phyloP scores from a whole-genome alignment of 2,797 vertebrate genomes.

The Geotrypetes seraphini region DNA sequence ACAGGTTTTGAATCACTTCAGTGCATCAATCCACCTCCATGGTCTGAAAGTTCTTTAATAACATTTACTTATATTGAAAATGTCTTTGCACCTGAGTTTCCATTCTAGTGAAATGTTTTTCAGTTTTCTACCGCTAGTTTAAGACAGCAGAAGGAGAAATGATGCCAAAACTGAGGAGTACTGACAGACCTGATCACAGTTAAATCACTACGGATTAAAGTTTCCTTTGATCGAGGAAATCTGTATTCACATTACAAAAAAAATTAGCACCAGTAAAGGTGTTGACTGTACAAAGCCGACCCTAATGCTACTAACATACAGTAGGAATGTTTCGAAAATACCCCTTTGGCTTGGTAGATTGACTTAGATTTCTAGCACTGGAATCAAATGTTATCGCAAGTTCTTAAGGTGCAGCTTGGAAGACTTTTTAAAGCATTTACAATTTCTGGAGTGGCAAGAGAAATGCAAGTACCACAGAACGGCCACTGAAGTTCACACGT shows the following conservation, averaged over 20 bases:
- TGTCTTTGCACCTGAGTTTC: slow-evolving; percentile 77
- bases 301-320: slow-evolving; percentile 72
- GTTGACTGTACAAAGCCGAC: slow-evolving; percentile 72
- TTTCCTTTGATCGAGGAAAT: slow-evolving; percentile 65
- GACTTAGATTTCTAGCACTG: slow-evolving; percentile 49
- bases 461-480: slow-evolving; percentile 12
- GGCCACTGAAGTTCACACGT: neutral
- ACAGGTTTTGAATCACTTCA: slow-evolving; percentile 75
- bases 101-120: slow-evolving; percentile 47
- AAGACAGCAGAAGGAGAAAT: slow-evolving; percentile 18
- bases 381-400: slow-evolving; percentile 21
- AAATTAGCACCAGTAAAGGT: slow-evolving; percentile 94
- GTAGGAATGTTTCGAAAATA: slow-evolving; percentile 73
- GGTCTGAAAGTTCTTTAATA: slow-evolving; percentile 53
- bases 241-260: slow-evolving; percentile 91
- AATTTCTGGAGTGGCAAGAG: slow-evolving; percentile 35
- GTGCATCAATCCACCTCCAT: slow-evolving; percentile 76
- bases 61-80: slow-evolving; percentile 48
- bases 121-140: slow-evolving; percentile 31
- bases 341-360: too few species aligned
- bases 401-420: slow-evolving; percentile 39
- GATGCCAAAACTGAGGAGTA: slow-evolving; percentile 47
- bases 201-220: slow-evolving; percentile 57
- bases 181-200: slow-evolving; percentile 49
- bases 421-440: slow-evolving; percentile 13